These are phyloP conservation scores for Stylophora pistillata DNA, from an alignment of 64 coral and sea anemone genomes.

Conservation along the genomic window DNA sequence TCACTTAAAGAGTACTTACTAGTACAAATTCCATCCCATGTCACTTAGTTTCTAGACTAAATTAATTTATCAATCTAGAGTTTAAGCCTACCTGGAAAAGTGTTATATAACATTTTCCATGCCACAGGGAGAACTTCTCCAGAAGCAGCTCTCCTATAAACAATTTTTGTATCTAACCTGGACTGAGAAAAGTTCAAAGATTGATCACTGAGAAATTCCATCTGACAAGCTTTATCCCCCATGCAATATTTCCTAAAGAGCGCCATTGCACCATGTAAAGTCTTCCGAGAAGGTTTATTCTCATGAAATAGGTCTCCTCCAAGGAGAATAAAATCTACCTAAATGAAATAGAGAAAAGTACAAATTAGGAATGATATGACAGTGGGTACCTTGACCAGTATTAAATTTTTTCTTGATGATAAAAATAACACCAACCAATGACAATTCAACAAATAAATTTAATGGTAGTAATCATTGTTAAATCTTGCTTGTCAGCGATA, in stretches of 20 bases:
- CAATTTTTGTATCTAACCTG: slow-evolving; percentile 46
- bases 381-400: no score
- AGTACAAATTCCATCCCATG: no score
- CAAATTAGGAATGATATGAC: not conserved
- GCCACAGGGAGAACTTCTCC: not conserved
- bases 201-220: slow-evolving; percentile 99
- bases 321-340: slow-evolving; percentile 98
- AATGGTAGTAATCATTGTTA: no score
- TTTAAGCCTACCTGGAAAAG: no score
- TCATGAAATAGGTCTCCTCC: slow-evolving; percentile 99
- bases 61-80: no score
- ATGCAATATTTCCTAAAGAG: slow-evolving; percentile 95
- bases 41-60: no score
- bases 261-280: slow-evolving; percentile 77
- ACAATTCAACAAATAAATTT: no score
- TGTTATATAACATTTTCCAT: no score
- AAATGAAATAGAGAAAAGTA: not conserved
- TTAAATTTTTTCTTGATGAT: no score
- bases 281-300: slow-evolving; percentile 96
- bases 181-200: slow-evolving; percentile 93
- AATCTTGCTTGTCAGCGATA: no score
- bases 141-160: not conserved
- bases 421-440: no score
- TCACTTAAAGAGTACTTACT: no score
- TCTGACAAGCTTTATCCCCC: slow-evolving; percentile 78